These are phyloP conservation scores for Ceratina calcarata DNA, from an alignment of 1,140 invertebrate genomes.

Conservation along the genomic window DNA sequence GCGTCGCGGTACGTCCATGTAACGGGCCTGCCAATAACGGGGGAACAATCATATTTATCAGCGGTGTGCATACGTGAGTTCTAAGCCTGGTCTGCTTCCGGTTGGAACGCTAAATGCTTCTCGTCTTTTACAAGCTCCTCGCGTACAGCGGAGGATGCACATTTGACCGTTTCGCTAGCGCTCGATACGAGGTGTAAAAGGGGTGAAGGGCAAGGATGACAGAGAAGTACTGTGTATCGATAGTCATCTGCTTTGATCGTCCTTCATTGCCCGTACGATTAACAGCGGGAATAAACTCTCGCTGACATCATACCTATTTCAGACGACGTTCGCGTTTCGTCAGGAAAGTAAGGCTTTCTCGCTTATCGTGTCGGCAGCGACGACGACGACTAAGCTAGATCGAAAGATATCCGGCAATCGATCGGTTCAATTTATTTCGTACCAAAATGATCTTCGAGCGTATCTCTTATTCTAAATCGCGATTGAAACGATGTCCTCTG, in stretches of 20 bases:
- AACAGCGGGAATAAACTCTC: conserved; percentile 45
- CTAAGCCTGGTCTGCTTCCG: not conserved
- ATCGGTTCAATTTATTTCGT: conserved; percentile 15
- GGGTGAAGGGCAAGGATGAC: too few species aligned
- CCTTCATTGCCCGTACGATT: conserved; percentile 57
- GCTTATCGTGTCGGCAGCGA: conserved; percentile 1
- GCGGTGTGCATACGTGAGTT: conserved; percentile 13
- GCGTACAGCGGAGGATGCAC: too few species aligned
- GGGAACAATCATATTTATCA: conserved; percentile 45
- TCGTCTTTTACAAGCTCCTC: too few species aligned
- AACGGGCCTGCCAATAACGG: conserved; percentile 37
- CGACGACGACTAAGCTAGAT: conserved; percentile 19
- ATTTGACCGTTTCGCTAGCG: too few species aligned
- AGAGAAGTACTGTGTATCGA: conserved; percentile 19
- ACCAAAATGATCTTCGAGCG: not conserved
- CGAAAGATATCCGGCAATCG: conserved; percentile 29
- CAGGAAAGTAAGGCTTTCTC: conserved; percentile 5
- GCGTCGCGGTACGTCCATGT: conserved; percentile 17
- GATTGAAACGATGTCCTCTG: not conserved
- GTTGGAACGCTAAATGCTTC: not conserved
- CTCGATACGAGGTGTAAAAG: too few species aligned
- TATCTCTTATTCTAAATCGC: not conserved
- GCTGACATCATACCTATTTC: conserved; percentile 66
- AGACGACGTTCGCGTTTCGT: not conserved
- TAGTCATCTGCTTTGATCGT: conserved; percentile 50